These are phyloP conservation scores for Eupithecia abbreviata DNA, from an alignment of 2,888 invertebrate species.

Conservation along the genomic window DNA sequence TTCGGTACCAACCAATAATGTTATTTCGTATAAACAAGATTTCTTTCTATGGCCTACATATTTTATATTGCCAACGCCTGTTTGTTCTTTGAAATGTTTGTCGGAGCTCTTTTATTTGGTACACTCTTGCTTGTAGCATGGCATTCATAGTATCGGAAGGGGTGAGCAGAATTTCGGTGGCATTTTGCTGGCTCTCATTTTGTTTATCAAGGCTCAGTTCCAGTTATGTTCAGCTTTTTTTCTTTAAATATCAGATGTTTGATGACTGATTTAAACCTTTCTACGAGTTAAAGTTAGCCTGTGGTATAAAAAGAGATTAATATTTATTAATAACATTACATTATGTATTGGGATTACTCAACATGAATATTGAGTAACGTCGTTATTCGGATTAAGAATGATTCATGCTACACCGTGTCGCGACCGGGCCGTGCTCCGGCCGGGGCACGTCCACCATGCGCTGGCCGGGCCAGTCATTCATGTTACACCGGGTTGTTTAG, in stretches of 20 bases:
- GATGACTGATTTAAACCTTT: too few species aligned
- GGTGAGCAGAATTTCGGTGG: constrained; percentile 2
- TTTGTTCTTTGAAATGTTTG: constrained; percentile 34
- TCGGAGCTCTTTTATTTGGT: constrained; percentile 24
- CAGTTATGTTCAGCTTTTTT: neutral
- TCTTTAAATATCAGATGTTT: too few species aligned
- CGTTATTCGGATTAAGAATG: too few species aligned
- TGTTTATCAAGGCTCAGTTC: neutral
- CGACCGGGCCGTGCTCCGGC: too few species aligned
- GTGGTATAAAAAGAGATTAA: neutral
- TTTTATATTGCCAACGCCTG: constrained; percentile 33
- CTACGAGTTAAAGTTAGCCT: neutral
- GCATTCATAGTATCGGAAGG: constrained; percentile 6
- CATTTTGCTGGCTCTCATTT: neutral
- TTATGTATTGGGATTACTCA: too few species aligned
- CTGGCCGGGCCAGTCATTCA: too few species aligned
- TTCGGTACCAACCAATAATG: constrained; percentile 42
- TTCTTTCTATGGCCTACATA: constrained; percentile 36
- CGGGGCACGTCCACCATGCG: too few species aligned
- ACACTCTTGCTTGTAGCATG: constrained; percentile 18
- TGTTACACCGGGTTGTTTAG: too few species aligned
- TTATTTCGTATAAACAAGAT: constrained; percentile 35
- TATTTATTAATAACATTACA: too few species aligned
- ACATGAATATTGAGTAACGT: too few species aligned
- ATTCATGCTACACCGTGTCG: too few species aligned